These are phyloP conservation scores for Bombus turneri DNA, from an alignment of 1,140 invertebrate species.

Conservation along the genomic window DNA sequence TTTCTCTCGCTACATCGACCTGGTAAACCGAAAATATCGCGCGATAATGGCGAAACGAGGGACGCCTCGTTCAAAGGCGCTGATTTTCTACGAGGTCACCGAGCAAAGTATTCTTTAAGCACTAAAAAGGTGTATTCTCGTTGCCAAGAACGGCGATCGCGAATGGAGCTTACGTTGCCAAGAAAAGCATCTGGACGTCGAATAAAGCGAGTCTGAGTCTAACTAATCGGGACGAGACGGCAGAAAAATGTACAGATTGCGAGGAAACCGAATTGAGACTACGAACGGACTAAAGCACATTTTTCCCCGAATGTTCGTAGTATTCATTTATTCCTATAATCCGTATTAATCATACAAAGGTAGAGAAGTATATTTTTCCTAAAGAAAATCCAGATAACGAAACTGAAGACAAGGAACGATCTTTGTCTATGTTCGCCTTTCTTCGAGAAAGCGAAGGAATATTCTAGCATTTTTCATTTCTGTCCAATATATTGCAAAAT, in stretches of 20 bases:
- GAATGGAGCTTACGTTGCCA: background rate
- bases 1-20: too few species aligned
- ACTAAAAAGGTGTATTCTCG: background rate
- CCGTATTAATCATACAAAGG: accelerated
- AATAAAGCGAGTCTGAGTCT: background rate
- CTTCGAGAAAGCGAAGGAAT: too few species aligned
- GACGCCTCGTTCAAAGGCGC: background rate
- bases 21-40: slow-evolving; percentile 41
- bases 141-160: slow-evolving; percentile 8
- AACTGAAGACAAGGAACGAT: too few species aligned
- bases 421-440: too few species aligned
- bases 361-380: too few species aligned
- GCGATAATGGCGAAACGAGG: slow-evolving; percentile 44
- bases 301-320: too few species aligned
- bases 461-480: too few species aligned
- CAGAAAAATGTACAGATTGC: background rate
- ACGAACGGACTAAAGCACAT: background rate
- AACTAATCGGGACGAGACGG: background rate
- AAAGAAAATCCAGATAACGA: too few species aligned
- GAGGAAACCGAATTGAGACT: background rate
- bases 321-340: too few species aligned
- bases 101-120: background rate
- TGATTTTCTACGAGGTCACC: background rate
- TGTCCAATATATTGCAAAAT: too few species aligned
- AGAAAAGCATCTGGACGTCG: slow-evolving; percentile 1